phyloP scores from a whole-genome alignment of 2,797 vertebrate species.

The Botia kubotai region DNA sequence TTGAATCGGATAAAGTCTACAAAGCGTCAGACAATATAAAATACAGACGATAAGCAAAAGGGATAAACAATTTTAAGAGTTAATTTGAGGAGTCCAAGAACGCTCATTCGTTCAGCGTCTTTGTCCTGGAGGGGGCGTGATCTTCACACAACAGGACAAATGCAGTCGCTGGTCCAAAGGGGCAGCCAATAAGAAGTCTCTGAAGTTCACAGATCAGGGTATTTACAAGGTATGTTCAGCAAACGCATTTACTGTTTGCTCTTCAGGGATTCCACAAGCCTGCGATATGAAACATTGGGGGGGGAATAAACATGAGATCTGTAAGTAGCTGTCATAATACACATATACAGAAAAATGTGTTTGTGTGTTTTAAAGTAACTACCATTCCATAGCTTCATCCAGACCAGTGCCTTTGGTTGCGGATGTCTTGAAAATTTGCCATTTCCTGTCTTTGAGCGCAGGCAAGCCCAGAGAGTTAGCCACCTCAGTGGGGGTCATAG shows the following conservation, averaged over 20 bases:
- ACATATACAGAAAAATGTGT: background rate
- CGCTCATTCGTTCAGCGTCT: background rate
- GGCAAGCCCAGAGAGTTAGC: constrained; percentile 92
- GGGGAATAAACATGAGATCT: background rate
- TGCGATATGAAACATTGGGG: constrained; percentile 60
- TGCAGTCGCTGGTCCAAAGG: constrained; percentile 71
- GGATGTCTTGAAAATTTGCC: constrained; percentile 99
- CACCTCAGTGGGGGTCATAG: constrained; percentile 97
- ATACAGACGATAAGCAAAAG: constrained; percentile 11
- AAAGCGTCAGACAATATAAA: too few species aligned
- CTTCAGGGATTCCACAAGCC: constrained; percentile 95
- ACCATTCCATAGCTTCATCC: constrained; percentile 98
- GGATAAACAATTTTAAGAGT: constrained; percentile 8
- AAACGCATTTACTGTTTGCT: constrained; percentile 86
- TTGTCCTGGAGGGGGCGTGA: constrained; percentile 12
- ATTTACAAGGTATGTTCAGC: constrained; percentile 69
- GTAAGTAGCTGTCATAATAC: background rate
- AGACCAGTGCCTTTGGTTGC: constrained; percentile 95
- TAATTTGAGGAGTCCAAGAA: constrained; percentile 3
- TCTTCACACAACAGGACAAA: constrained; percentile 58
- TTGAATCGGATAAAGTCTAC: constrained; percentile 17
- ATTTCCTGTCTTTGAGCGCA: constrained; percentile 95
- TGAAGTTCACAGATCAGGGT: constrained; percentile 63
- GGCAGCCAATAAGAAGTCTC: constrained; percentile 62
- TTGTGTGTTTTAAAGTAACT: constrained; percentile 27